Conservation (phyloP, 92 coral and sea anemone species). For the Siderastrea siderea region DNA sequence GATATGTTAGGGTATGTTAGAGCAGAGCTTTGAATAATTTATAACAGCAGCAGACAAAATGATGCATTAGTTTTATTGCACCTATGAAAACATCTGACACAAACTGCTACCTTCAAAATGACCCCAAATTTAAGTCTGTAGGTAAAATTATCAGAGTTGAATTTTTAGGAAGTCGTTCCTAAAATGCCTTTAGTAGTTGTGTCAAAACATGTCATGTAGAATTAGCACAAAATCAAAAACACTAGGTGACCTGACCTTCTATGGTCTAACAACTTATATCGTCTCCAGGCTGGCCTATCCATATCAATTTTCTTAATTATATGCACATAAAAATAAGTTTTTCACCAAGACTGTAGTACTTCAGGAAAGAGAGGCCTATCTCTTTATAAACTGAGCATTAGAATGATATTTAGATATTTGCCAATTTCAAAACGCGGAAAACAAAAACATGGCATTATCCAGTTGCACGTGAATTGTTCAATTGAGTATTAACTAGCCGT, state of each 20-base stretch:
- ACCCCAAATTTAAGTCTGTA: not conserved
- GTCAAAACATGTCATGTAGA: not conserved
- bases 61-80: not conserved
- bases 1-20: not conserved
- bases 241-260: slow-evolving; percentile 15
- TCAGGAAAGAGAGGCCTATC: not conserved
- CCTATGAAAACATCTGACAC: not conserved
- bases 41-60: slow-evolving; percentile 2
- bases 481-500: slow-evolving; percentile 18
- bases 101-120: not conserved
- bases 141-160: not conserved
- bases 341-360: not conserved
- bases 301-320: not conserved
- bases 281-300: not conserved
- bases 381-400: not conserved
- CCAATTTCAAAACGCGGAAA: not conserved
- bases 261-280: not conserved
- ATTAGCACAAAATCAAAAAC: not conserved
- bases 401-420: not conserved
- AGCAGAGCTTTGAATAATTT: slow-evolving; percentile 6
- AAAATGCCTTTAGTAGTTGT: not conserved
- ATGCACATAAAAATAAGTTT: slow-evolving; percentile 1
- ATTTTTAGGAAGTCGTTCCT: not conserved
- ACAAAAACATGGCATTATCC: not conserved
- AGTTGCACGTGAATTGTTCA: not conserved